Evolutionary conservation across 2,888 invertebrate species (phyloP), one percentile per base, ranked within the genome.

Genomic region (Stenoptilia bipunctidactyla): DNA sequence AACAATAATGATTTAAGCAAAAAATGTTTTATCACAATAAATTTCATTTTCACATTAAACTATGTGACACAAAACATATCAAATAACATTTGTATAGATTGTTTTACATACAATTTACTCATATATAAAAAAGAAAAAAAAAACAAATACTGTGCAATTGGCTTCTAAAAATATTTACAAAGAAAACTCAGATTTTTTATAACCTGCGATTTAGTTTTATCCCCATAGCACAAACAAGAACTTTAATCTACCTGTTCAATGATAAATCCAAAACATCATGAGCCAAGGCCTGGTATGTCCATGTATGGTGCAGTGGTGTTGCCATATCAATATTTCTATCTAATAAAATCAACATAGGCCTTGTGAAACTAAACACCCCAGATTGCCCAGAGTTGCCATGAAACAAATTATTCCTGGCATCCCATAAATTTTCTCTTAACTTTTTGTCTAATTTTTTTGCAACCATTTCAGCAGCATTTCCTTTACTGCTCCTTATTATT

Each of bases 211-310:
- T n/a, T n/a, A n/a, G n/a, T n/a, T n/a, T n/a, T n/a, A n/a, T n/a
- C n/a, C n/a, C n/a, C n/a, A n/a, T 20, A 9, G 20, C 53, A 41
- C 36, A 39, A 33, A 25, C 36, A 20, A 27, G 9, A 27, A 43
- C 33, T 15, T 40, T 38, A 20, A 41, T 48, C 47, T 47, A 85
- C 85, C 95, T 87, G 75, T 99, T 99, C 41, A 98, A 80, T 6
- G 95, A 90, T 51, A 98, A 85, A 60, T 97, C 95, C 41, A 99
- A 73, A 2, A 98, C 93, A 85, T 99, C 99, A 72, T 99, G 98
- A 15, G 96, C 92, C 40, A 99, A 77, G 1, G 99, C 98, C 75
- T 99, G 99, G 72, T 99, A 99, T 0, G 98, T 99, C 99, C 99
- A 99, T 0, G 99, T 98, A 72, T 99, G 99, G 85, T 98, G 98